These are phyloP conservation scores for Rhagophthalmus giganteus DNA, from an alignment of 2,888 invertebrate genomes.

Conservation along the genomic window DNA sequence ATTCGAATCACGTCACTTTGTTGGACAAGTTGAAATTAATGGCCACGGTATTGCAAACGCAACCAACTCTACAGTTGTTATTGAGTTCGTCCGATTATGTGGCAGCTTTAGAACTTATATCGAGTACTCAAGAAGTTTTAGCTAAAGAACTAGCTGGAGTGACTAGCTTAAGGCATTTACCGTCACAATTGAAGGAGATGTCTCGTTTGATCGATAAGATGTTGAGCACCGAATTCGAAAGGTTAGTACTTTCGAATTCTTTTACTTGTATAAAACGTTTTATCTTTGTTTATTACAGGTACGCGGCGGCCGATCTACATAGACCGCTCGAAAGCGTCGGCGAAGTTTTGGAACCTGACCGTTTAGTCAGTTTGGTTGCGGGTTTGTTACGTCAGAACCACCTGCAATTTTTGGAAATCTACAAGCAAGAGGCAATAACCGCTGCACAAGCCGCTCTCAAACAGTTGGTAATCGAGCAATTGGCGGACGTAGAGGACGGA, in stretches of 20 bases:
- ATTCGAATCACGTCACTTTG: conserved; percentile 66
- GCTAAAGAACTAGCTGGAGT: conserved; percentile 88
- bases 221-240: conserved; percentile 92
- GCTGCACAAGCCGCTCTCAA: conserved; percentile 87
- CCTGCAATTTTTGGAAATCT: conserved; percentile 84
- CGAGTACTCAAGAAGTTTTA: conserved; percentile 93
- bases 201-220: conserved; percentile 94
- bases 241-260: conserved; percentile 58
- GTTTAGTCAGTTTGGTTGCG: conserved; percentile 66
- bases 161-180: conserved; percentile 92
- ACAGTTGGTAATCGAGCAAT: conserved; percentile 81
- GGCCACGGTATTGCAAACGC: conserved; percentile 96
- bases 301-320: conserved; percentile 89
- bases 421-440: conserved; percentile 86
- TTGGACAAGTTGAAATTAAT: conserved; percentile 83
- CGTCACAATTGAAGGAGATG: conserved; percentile 94
- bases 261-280: no score
- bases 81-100: conserved; percentile 96
- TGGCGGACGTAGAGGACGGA: conserved; percentile 63
- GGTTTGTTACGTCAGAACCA: conserved; percentile 87
- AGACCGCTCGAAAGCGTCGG: conserved; percentile 68
- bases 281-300: no score
- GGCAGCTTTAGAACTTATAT: conserved; percentile 93
- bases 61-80: conserved; percentile 93
- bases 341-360: conserved; percentile 78